Evolutionary conservation across 2,113 vertebrate species (phyloP).

Genomic region (Pedetes capensis): DNA sequence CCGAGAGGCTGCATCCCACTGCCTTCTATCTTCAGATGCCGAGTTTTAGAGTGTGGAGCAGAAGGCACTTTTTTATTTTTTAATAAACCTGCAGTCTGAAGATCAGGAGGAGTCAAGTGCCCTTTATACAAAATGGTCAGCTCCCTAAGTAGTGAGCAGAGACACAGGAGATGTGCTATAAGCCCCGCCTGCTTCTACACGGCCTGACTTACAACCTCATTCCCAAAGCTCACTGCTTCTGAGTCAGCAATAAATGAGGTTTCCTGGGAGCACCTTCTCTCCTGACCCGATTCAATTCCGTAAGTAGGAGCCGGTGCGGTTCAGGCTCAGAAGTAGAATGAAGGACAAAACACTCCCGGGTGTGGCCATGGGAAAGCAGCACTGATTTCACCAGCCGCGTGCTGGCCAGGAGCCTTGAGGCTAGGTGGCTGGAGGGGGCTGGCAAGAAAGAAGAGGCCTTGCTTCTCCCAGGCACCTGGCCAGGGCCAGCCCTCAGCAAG

Average conservation of each 20-base stretch:
- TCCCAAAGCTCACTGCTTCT: slow-evolving; percentile 56
- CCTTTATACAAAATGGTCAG: background rate
- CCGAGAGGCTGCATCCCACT: background rate
- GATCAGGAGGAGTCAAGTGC: background rate
- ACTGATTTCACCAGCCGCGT: background rate
- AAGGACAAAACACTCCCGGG: background rate
- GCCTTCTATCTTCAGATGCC: background rate
- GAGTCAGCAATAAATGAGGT: slow-evolving; percentile 34
- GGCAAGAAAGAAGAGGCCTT: background rate
- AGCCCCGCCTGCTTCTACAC: background rate
- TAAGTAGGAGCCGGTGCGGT: background rate
- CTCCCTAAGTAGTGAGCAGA: background rate
- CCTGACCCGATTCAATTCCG: slow-evolving; percentile 50
- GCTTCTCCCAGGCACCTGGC: background rate
- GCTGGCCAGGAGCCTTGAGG: background rate
- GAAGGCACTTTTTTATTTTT: background rate
- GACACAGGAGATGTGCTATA: background rate
- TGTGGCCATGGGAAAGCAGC: background rate
- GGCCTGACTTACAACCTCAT: slow-evolving; percentile 21
- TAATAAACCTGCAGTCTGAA: background rate
- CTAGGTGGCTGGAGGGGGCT: background rate
- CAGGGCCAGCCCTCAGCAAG: background rate
- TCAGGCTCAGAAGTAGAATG: slow-evolving; percentile 42
- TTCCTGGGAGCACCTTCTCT: slow-evolving; percentile 9
- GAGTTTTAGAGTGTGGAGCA: background rate